Conservation (phyloP, 2,113 vertebrate genomes). For the Gobiocypris rarus region DNA sequence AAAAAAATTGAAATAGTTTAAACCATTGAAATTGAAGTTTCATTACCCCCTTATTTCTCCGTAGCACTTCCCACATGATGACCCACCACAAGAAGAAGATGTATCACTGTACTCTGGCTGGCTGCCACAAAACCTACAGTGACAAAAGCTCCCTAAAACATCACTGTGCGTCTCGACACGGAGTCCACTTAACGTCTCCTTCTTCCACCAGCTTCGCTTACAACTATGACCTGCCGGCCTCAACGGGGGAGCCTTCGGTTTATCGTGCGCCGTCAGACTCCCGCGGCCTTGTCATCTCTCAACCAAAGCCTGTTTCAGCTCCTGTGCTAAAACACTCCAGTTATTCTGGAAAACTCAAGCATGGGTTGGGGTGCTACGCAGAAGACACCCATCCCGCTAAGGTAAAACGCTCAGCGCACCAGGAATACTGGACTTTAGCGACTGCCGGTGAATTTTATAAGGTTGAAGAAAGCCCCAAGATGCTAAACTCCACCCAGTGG, state of each 20-base stretch:
- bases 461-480: neutral
- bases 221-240: neutral
- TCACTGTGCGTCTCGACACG: slow-evolving; percentile 74
- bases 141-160: slow-evolving; percentile 72
- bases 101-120: slow-evolving; percentile 72
- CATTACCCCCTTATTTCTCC: slow-evolving; percentile 14
- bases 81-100: slow-evolving; percentile 78
- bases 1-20: too few species aligned
- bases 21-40: too few species aligned
- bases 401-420: neutral
- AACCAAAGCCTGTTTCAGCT: neutral
- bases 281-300: slow-evolving; percentile 24
- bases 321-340: neutral
- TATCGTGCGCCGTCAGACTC: slow-evolving; percentile 11
- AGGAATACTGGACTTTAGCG: slow-evolving; percentile 32
- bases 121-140: slow-evolving; percentile 77
- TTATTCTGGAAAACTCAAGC: slow-evolving; percentile 34
- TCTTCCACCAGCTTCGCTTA: neutral
- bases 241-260: slow-evolving; percentile 13
- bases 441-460: neutral
- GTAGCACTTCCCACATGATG: slow-evolving; percentile 75
- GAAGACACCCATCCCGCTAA: neutral
- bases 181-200: slow-evolving; percentile 32
- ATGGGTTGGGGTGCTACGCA: neutral
- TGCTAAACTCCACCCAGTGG: slow-evolving; percentile 20